Percentiles rank a stretch among this genome's conserved stretches.
Evolutionary conservation across 2,888 invertebrate genomes (phyloP).

Genomic region (Stenoptilia bipunctidactyla): DNA sequence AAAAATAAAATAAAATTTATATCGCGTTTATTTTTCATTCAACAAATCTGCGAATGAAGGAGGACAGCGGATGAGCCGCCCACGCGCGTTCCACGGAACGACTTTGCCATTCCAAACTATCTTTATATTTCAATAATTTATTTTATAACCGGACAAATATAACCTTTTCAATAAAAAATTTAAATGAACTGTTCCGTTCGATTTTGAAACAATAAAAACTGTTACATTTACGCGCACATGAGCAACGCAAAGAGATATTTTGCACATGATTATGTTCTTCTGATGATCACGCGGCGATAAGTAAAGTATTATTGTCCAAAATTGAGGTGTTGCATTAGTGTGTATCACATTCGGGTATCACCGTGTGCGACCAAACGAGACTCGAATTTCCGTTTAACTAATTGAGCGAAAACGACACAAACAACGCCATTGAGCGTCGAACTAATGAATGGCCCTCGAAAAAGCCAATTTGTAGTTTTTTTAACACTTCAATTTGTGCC

Average conservation of each 20-base stretch:
- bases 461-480: constrained; percentile 70
- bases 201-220: too few species aligned
- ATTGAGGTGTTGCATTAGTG: too few species aligned
- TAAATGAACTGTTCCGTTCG: background rate
- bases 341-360: background rate
- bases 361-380: constrained; percentile 34
- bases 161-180: constrained; percentile 1
- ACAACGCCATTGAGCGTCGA: constrained; percentile 56
- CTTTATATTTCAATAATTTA: background rate
- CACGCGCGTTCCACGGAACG: background rate
- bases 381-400: constrained; percentile 64
- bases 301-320: too few species aligned
- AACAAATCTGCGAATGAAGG: background rate
- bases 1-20: too few species aligned
- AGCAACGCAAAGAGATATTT: too few species aligned
- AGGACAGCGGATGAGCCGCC: background rate
- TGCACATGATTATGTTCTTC: too few species aligned
- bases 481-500: constrained; percentile 70
- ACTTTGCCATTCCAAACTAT: background rate
- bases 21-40: background rate
- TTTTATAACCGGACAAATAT: background rate
- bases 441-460: constrained; percentile 66
- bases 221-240: too few species aligned
- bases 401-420: constrained; percentile 68
- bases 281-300: too few species aligned